Evolutionary conservation across 2,797 vertebrate genomes (phyloP).

Genomic region (Halcyon badia): DNA sequence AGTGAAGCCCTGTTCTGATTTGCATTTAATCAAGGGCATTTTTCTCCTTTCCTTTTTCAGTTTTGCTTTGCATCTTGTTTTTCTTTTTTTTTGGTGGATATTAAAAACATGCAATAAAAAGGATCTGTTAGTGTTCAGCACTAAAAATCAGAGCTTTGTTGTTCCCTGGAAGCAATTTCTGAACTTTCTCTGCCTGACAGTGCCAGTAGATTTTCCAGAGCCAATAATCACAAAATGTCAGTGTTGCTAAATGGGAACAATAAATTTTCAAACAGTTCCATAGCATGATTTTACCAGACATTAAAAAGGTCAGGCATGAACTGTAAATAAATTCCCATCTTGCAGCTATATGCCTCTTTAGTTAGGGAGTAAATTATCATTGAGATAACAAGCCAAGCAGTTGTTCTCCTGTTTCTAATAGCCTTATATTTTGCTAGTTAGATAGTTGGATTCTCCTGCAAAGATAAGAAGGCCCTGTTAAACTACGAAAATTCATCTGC

Average conservation of each 20-base stretch:
- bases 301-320: slow-evolving; percentile 61
- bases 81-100: not conserved
- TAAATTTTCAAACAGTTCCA: slow-evolving; percentile 49
- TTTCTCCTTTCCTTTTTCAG: slow-evolving; percentile 42
- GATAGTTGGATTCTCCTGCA: not conserved
- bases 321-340: slow-evolving; percentile 64
- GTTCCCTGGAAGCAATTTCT: slow-evolving; percentile 19
- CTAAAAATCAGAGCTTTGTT: slow-evolving; percentile 32
- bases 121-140: not conserved
- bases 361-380: slow-evolving; percentile 37
- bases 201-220: slow-evolving; percentile 32
- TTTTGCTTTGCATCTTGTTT: slow-evolving; percentile 24
- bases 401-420: not conserved
- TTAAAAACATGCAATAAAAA: slow-evolving; percentile 28
- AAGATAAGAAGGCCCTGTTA: not conserved
- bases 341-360: not conserved
- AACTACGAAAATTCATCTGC: not conserved
- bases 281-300: slow-evolving; percentile 40
- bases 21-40: slow-evolving; percentile 59
- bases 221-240: slow-evolving; percentile 65
- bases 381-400: not conserved
- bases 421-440: not conserved
- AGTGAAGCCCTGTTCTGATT: slow-evolving; percentile 23
- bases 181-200: slow-evolving; percentile 38
- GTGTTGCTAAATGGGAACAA: slow-evolving; percentile 35